Conservation (phyloP, 2,888 invertebrate genomes). For the Digitonthophagus gazella region DNA sequence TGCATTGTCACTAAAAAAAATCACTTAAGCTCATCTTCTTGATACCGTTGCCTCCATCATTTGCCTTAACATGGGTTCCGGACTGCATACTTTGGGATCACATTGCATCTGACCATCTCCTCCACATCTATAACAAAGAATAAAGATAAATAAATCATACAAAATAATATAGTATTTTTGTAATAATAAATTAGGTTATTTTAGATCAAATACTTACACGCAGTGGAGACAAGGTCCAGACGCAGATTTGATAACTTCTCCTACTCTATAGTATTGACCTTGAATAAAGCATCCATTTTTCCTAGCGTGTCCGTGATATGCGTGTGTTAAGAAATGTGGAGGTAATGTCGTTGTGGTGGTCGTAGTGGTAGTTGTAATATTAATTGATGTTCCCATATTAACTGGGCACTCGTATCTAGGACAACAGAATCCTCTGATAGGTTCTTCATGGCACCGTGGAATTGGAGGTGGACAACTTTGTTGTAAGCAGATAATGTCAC, state of each 20-base stretch:
- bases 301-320: slow-evolving; percentile 72
- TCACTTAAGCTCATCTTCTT: slow-evolving; percentile 56
- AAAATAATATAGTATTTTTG: not conserved
- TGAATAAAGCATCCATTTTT: slow-evolving; percentile 82
- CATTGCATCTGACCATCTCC: slow-evolving; percentile 93
- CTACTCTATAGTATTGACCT: slow-evolving; percentile 81
- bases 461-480: slow-evolving; percentile 95
- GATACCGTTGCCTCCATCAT: slow-evolving; percentile 83
- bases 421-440: slow-evolving; percentile 92
- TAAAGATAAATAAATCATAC: not conserved
- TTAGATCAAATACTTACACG: slow-evolving; percentile 85
- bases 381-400: slow-evolving; percentile 78
- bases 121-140: slow-evolving; percentile 70
- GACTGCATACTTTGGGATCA: slow-evolving; percentile 86
- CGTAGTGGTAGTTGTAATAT: slow-evolving; percentile 83
- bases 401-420: slow-evolving; percentile 93
- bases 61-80: slow-evolving; percentile 85
- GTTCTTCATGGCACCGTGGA: slow-evolving; percentile 86
- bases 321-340: slow-evolving; percentile 78
- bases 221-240: slow-evolving; percentile 93
- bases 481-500: slow-evolving; percentile 92
- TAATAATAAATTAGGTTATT: too few relatives aligned
- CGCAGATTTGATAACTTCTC: slow-evolving; percentile 79
- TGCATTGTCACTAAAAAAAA: slow-evolving; percentile 44
- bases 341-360: slow-evolving; percentile 83